Conservation (phyloP, 1,140 invertebrate species). For the Steinernema khuongi region DNA sequence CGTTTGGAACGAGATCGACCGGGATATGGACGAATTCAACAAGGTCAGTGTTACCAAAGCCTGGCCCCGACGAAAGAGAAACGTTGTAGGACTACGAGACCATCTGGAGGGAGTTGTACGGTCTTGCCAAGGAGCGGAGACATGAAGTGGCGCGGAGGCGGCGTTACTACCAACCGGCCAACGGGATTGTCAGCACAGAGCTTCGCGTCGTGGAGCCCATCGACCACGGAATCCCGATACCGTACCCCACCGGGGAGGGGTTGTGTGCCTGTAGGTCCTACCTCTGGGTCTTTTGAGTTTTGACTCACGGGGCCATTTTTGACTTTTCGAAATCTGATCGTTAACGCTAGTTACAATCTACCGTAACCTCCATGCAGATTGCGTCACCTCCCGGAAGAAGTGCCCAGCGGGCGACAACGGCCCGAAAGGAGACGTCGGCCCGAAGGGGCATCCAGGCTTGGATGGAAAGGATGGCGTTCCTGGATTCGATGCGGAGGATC, state of each 20-base stretch:
- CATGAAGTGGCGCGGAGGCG: neutral
- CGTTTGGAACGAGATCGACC: neutral
- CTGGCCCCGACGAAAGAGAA: too few relatives aligned
- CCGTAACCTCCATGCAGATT: neutral
- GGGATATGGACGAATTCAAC: neutral
- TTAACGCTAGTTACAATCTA: neutral
- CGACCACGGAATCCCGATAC: neutral
- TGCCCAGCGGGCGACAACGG: neutral
- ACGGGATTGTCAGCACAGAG: neutral
- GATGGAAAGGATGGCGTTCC: neutral
- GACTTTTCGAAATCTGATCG: too few relatives aligned
- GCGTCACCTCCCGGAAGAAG: neutral
- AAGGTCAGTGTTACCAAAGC: too few relatives aligned
- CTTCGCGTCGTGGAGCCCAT: neutral
- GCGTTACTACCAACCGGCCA: neutral
- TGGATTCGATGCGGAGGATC: neutral
- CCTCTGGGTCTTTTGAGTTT: too few relatives aligned
- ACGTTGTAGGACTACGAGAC: neutral
- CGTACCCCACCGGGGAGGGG: neutral
- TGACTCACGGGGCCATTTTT: too few relatives aligned
- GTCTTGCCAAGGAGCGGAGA: neutral
- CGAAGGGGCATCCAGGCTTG: neutral
- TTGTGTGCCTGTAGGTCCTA: neutral
- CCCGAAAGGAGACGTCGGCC: neutral
- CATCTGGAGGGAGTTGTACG: neutral